A percentile compares a stretch with the other conserved stretches of the same genome.
Conservation (phyloP, 1,140 invertebrate genomes). For the Pseudoatta argentina region DNA sequence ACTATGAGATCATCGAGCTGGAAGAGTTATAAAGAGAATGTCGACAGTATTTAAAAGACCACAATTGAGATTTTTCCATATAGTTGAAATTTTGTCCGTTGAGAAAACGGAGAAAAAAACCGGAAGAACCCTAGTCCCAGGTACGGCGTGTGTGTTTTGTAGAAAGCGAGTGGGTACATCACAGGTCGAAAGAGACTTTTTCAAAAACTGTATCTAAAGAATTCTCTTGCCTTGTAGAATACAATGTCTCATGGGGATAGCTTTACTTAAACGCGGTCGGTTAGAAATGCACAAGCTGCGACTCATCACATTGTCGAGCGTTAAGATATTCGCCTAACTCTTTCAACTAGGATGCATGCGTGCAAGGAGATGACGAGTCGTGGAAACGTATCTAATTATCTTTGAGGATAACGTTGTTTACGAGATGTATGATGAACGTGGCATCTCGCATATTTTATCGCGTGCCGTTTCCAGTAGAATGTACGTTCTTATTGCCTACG, state of each 20-base stretch:
- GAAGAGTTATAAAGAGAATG: conserved; percentile 60
- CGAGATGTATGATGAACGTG: conserved; percentile 23
- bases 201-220: neutral
- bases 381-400: conserved; percentile 48
- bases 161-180: conserved; percentile 23
- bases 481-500: conserved; percentile 20
- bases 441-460: conserved; percentile 34
- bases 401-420: conserved; percentile 22
- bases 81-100: neutral
- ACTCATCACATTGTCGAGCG: conserved; percentile 29
- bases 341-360: conserved; percentile 26
- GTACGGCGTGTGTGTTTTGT: conserved; percentile 59
- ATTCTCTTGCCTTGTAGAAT: neutral
- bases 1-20: neutral
- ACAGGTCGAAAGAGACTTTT: conserved; percentile 62
- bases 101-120: conserved; percentile 56
- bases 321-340: conserved; percentile 43
- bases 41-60: conserved; percentile 30
- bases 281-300: conserved; percentile 29
- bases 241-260: conserved; percentile 16
- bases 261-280: conserved; percentile 3
- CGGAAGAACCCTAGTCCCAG: conserved; percentile 67
- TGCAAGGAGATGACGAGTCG: conserved; percentile 18
- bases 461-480: conserved; percentile 7
- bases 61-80: conserved; percentile 10